A percentile compares a stretch with the other conserved stretches of the same genome.
Evolutionary conservation across 1,140 invertebrate genomes (phyloP).

Genomic region (Temnothorax nylanderi): DNA sequence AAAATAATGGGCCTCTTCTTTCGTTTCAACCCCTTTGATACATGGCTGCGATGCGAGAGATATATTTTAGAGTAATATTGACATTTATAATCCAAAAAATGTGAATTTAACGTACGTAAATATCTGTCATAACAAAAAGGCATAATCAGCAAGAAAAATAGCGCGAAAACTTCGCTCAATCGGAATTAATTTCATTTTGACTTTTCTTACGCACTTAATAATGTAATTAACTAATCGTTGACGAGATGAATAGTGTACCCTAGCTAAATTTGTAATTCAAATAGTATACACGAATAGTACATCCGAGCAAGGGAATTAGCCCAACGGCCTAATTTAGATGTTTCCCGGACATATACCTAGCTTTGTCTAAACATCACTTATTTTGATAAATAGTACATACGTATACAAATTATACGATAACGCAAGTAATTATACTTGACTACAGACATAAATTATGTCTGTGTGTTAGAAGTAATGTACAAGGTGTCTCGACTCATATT

Average conservation of each 20-base stretch:
- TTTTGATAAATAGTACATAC: not conserved
- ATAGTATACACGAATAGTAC: not conserved
- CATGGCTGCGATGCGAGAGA: not conserved
- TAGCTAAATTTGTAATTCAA: not conserved
- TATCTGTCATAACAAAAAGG: not conserved
- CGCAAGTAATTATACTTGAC: not conserved
- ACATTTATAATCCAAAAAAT: not conserved
- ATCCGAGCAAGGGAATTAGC: slow-evolving; percentile 10
- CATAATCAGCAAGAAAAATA: not conserved
- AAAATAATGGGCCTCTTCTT: not conserved
- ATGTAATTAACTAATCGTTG: not conserved
- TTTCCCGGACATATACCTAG: not conserved
- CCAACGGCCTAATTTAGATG: slow-evolving; percentile 26
- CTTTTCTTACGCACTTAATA: not conserved
- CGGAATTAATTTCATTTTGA: not conserved
- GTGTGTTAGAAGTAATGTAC: not conserved
- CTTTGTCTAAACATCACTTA: not conserved
- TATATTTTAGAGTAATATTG: not conserved
- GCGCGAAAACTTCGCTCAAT: not conserved
- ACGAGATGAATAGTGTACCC: not conserved
- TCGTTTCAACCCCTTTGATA: not conserved
- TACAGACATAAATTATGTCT: not conserved
- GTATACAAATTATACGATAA: not conserved
- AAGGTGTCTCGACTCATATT: not conserved
- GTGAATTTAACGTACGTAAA: not conserved